These are phyloP conservation scores for Stigmatopora argus DNA, from an alignment of 2,113 vertebrate genomes.

Conservation along the genomic window DNA sequence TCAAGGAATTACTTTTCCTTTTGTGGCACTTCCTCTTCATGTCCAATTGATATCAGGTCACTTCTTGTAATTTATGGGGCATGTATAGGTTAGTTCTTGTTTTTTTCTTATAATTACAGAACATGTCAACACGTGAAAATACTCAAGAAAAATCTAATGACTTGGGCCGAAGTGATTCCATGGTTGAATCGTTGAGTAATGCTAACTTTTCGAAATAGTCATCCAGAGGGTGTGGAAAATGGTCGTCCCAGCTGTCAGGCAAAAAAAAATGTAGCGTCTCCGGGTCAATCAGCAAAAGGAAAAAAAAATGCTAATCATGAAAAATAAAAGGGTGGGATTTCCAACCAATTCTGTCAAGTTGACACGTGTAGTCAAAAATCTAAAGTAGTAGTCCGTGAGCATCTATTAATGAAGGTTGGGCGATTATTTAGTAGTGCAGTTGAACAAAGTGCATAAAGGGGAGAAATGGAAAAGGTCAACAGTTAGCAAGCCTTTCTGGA, in stretches of 20 bases:
- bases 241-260: no score
- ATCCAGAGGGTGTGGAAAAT: no score
- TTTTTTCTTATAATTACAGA: no score
- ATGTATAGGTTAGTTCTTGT: no score
- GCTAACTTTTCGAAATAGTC: not conserved
- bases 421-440: constrained; percentile 24
- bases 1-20: no score
- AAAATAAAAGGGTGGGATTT: not conserved
- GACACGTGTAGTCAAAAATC: not conserved
- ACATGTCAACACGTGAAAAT: no score
- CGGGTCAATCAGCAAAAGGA: not conserved
- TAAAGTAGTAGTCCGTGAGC: not conserved
- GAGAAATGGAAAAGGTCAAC: constrained; percentile 9
- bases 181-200: no score
- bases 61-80: no score
- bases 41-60: no score
- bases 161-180: no score
- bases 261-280: not conserved
- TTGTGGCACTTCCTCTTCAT: no score
- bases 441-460: constrained; percentile 46
- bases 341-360: not conserved
- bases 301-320: not conserved
- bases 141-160: no score
- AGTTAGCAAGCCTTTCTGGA: not conserved
- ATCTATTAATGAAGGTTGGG: not conserved